phyloP scores from a whole-genome alignment of 2,797 vertebrate genomes.

The Falco peregrinus region DNA sequence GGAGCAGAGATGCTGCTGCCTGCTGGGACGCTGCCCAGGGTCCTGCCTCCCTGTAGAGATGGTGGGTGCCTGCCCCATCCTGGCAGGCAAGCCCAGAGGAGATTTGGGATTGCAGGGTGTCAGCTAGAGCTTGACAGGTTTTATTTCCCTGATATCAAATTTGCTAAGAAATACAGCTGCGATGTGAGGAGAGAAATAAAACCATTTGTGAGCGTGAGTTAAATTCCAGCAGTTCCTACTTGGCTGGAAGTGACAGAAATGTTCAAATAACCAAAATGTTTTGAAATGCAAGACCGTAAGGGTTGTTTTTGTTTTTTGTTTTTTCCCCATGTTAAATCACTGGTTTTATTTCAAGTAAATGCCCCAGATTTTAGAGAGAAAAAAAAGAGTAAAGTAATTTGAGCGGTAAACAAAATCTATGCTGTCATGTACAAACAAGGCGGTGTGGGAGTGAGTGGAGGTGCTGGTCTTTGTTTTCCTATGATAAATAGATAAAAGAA shows the following conservation, averaged over 20 bases:
- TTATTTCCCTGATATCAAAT: not conserved
- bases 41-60: not conserved
- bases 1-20: not conserved
- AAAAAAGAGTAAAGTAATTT: not conserved
- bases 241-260: conserved; percentile 42
- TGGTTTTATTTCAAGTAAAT: not conserved
- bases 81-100: rapidly evolving
- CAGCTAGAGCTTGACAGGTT: not conserved
- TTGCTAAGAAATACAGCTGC: not conserved
- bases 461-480: not conserved
- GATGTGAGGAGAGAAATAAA: not conserved
- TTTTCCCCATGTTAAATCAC: not conserved
- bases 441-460: rapidly evolving
- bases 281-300: conserved; percentile 7
- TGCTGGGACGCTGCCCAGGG: rapidly evolving
- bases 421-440: not conserved
- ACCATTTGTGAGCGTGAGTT: not conserved
- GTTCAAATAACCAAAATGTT: conserved; percentile 45
- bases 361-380: not conserved
- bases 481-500: not conserved
- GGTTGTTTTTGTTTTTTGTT: not conserved
- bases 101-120: not conserved
- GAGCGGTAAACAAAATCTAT: not conserved
- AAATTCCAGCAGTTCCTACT: conserved; percentile 30
- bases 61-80: not conserved